Evolutionary conservation across 1,140 invertebrate genomes (phyloP), one percentile per base, ranked within the genome.

Genomic region (Paramacrobiotus metropolitanus): DNA sequence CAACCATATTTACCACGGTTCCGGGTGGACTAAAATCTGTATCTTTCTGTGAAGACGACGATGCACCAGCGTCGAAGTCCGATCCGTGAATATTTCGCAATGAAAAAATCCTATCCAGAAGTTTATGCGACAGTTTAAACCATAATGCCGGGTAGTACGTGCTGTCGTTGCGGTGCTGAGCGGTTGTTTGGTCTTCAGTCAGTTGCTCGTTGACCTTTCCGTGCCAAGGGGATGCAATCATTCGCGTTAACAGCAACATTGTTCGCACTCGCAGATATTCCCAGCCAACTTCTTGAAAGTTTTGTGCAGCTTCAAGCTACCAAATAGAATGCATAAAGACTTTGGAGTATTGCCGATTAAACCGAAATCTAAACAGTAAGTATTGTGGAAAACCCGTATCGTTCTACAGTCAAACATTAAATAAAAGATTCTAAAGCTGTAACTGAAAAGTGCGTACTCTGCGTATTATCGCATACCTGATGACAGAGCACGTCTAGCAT

Each of bases 401-500:
- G n/a, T n/a, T n/a, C n/a, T n/a, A n/a, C n/a, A n/a, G n/a, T n/a
- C n/a, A n/a, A n/a, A n/a, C n/a, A n/a, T n/a, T n/a, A n/a, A n/a
- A n/a, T n/a, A n/a, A n/a, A n/a, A n/a, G n/a, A n/a, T n/a, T n/a
- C n/a, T n/a, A n/a, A n/a, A n/a, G n/a, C n/a, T n/a, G n/a, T n/a
- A n/a, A n/a, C n/a, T n/a, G n/a, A 40, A n/a, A 40, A 9, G 48
- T 55, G 15, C 48, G 28, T 20, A 0, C 4, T 9, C 24, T 55
- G 24, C 15, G 4, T 55, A 55, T 20, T 20, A 9, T 20, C n/a
- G 21, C 34, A 62, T 64, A 87, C 85, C 78, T 98, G 93, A 77
- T 93, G 93, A 2, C 94, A 74, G 34, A 94, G 73, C 64, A 96
- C 83, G 72, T 97, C 93, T 61, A 96, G 75, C 90, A 96, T 96